Percentiles rank a stretch among this genome's conserved stretches.
phyloP scores from a whole-genome alignment of 2,888 invertebrate species.

The Chrysopilus asiliformis region DNA sequence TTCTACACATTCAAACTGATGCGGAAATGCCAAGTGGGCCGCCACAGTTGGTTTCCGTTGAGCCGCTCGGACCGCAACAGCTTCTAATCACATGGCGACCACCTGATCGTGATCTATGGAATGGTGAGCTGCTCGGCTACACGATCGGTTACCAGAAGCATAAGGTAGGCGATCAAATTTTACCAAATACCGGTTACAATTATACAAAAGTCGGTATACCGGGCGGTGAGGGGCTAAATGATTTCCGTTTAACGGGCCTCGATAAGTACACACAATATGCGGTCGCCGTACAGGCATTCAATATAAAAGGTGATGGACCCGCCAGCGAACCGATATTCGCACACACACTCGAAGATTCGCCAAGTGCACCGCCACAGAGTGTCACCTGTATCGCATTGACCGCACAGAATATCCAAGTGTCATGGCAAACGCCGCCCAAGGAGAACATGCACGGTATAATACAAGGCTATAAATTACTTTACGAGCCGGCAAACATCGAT shows the following conservation, averaged over 20 bases:
- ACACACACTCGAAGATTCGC: slow-evolving; percentile 40
- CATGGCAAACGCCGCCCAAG: slow-evolving; percentile 52
- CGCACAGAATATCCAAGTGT: slow-evolving; percentile 56
- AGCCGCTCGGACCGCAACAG: slow-evolving; percentile 55
- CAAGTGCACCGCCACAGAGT: slow-evolving; percentile 52
- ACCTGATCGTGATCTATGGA: slow-evolving; percentile 57
- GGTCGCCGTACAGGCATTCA: slow-evolving; percentile 65
- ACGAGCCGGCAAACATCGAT: slow-evolving; percentile 38
- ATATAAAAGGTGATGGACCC: slow-evolving; percentile 67
- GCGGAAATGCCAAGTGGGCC: slow-evolving; percentile 56
- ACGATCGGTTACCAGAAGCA: slow-evolving; percentile 43
- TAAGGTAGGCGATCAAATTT: too few relatives aligned
- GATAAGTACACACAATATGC: slow-evolving; percentile 69
- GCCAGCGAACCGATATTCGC: slow-evolving; percentile 47
- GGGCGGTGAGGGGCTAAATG: slow-evolving; percentile 40
- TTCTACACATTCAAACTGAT: slow-evolving; percentile 41
- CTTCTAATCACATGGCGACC: slow-evolving; percentile 63
- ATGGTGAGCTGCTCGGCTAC: slow-evolving; percentile 63
- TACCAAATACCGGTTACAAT: slow-evolving; percentile 26
- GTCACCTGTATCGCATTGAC: slow-evolving; percentile 54
- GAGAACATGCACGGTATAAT: slow-evolving; percentile 52
- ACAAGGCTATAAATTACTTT: slow-evolving; percentile 66
- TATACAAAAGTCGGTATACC: slow-evolving; percentile 33
- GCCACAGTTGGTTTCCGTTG: slow-evolving; percentile 51
- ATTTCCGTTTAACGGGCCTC: slow-evolving; percentile 48